Evolutionary conservation across 2,888 invertebrate species (phyloP).

Genomic region (Ashinkailepas kermadecensis): DNA sequence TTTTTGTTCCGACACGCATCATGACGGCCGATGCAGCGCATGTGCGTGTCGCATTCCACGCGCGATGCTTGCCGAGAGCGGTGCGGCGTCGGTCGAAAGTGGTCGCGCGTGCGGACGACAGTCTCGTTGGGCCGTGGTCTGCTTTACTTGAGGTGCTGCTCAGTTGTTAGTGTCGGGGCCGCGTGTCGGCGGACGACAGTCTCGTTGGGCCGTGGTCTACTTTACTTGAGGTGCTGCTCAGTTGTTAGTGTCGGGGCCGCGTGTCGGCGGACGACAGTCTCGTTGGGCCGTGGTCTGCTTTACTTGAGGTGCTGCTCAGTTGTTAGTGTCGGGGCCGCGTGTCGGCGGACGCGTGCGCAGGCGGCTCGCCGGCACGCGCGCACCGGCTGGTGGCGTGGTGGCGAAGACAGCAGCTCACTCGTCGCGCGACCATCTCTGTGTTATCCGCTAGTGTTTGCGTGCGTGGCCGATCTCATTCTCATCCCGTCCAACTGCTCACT

Average conservation of each 20-base stretch:
- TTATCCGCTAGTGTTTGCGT: neutral
- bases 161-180: neutral
- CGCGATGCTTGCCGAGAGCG: no score
- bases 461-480: neutral
- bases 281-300: neutral
- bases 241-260: neutral
- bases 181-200: neutral
- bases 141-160: neutral
- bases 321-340: neutral
- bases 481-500: neutral
- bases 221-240: neutral
- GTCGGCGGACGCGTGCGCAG: neutral
- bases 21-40: no score
- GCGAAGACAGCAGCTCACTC: neutral
- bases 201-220: neutral
- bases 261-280: neutral
- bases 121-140: neutral
- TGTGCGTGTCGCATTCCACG: no score
- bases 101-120: no score
- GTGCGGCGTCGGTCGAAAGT: no score
- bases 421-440: neutral
- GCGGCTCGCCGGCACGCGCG: neutral
- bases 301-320: neutral
- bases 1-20: no score
- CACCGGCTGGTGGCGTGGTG: neutral